Evolutionary conservation across 2,797 vertebrate genomes (phyloP), one percentile per base, ranked within the genome.

Genomic region (Alosa sapidissima): DNA sequence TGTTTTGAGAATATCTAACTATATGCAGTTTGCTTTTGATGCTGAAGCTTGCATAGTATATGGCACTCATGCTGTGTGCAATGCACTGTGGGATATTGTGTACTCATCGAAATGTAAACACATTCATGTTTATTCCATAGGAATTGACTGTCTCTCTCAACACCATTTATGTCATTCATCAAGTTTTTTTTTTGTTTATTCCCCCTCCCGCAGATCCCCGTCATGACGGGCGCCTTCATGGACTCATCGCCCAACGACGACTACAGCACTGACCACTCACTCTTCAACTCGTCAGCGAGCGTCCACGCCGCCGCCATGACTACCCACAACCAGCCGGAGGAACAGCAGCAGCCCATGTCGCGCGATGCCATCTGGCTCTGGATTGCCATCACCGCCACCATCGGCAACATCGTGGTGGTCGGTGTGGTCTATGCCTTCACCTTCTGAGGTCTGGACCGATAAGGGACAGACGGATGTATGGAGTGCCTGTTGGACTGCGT

Each of bases 151-250:
- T 55, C 14, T 55, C 3, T 14, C 54, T 16, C 54, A 16, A 14
- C 54, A 55, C 16, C 28, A 28, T 28, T 28, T 28, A 28, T 28
- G 28, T 28, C 28, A 28, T 28, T 28, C 28, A 28, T 28, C 28
- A 28, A 28, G 28, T 28, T 1, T 9, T 11, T 65, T 7, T 33
- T 33, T 4, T 14, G 2, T 13, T 68, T 68, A 2, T 33, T 36
- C 28, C 28, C 28, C 11, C 62, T 68, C 10, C 60, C 60, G 41
- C 95, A 97, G 97, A 93, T 97, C 90, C 96, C 97, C 54, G 96
- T 97, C 84, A 97, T 97, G 96, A 96, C 96, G 88, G 97, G 96
- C 8, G 96, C 95, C 52, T 97, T 98, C 92, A 97, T 97, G 97
- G 97, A 97, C 92, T 92, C 96, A 0, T 93, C 91, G 7, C 94